phyloP scores from a whole-genome alignment of 2,797 vertebrate genomes.

The Platyrinchus mystaceus region DNA sequence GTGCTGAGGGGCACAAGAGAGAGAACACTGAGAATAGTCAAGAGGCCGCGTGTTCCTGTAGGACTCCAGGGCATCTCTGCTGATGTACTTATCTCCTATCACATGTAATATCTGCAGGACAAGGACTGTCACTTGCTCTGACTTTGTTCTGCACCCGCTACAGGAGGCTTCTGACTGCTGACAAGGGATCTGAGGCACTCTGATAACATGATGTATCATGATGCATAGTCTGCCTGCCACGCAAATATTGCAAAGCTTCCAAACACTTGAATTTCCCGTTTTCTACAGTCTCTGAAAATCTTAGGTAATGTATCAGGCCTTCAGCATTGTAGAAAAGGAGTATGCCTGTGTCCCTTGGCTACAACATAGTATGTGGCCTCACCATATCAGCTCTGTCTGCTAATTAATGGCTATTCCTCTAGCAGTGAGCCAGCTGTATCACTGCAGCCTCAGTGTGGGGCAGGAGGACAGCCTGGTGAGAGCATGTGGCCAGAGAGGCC shows the following conservation, averaged over 20 bases:
- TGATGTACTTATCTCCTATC: background rate
- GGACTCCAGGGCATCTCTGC: background rate
- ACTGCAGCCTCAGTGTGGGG: background rate
- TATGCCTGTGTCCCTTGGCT: background rate
- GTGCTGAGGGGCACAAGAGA: background rate
- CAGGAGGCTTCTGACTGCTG: background rate
- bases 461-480: background rate
- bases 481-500: background rate
- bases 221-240: background rate
- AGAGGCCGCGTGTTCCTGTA: background rate
- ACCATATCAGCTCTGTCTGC: background rate
- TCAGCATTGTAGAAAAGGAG: background rate
- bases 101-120: background rate
- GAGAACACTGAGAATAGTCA: fast-evolving
- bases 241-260: background rate
- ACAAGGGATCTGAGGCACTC: background rate
- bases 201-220: fast-evolving
- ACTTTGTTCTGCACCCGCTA: background rate
- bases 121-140: background rate
- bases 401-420: background rate
- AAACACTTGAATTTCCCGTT: background rate
- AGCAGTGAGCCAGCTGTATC: background rate
- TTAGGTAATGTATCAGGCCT: background rate
- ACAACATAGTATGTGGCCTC: background rate
- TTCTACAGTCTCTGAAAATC: background rate